Base-by-base conservation (phyloP, 30 jellyfish, hydroid and myxozoan genomes). In the Clytia hemisphaerica region DNA sequence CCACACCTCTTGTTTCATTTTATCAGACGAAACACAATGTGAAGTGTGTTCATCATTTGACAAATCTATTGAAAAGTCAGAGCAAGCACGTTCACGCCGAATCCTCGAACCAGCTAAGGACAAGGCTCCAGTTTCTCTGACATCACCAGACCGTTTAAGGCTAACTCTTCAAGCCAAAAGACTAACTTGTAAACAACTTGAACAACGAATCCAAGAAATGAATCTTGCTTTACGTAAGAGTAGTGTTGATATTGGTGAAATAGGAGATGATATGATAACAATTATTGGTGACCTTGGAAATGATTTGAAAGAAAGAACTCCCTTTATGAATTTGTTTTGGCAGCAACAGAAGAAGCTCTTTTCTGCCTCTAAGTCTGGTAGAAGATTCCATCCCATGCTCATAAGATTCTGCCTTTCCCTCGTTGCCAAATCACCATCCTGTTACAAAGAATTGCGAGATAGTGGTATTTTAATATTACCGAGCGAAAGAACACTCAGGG, bases 271-370 rank as follows among this genome's bases (percentile, higher is more conserved):
- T 28, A 2, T 60, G 24, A 7, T 19, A 25, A 12, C 3, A 4
- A 72, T 72, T 1, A n/a, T 24, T 45, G 70, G 19, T 0, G 42
- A 27, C 0, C 1, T 3, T 6, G 4, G 6, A 1, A 31, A 2
- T 21, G 59, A 53, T 16, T 18, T 24, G 29, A 9, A 9, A 10
- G n/a, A 40, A 9, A 9, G 14, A 40, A 25, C 79, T 9, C 86
- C 86, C 6, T 74, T 74, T 34, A 74, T 74, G 77, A 37, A 74
- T 33, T 45, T 59, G 1, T 76, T 76, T 45, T 76, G 89, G 89
- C 48, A 62, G 38, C 75, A 76, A 26, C 89, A 76, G 32, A 14
- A 61, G 38, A 62, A 64, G 76, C 28, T 32, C 7, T 62, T 44
- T 50, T 0, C 61, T 0, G 0, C 40, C 3, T 18, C 18, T 14